Conservation (phyloP, 2,888 invertebrate species). For the Cheilosia scutellata region DNA sequence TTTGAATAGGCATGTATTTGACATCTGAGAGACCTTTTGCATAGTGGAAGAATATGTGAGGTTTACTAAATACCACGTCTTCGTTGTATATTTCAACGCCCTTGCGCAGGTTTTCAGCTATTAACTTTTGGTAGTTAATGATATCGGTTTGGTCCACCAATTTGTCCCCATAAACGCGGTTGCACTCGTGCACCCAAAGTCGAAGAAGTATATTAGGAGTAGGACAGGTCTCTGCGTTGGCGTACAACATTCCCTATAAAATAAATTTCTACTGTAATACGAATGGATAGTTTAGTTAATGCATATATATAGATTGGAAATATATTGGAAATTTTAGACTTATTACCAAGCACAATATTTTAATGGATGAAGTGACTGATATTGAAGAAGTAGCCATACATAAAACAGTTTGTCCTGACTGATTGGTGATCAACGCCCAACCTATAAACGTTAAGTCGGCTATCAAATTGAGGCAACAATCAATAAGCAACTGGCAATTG, state of each 20-base stretch:
- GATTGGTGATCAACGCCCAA: too few relatives aligned
- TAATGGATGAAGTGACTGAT: too few relatives aligned
- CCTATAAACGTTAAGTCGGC: too few relatives aligned
- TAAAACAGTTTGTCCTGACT: too few relatives aligned
- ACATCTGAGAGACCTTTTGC: constrained; percentile 95
- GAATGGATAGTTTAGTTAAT: too few relatives aligned
- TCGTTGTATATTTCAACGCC: constrained; percentile 90
- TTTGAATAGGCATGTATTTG: constrained; percentile 92
- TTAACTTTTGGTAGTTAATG: constrained; percentile 89
- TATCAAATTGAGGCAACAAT: too few relatives aligned
- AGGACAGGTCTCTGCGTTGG: constrained; percentile 90
- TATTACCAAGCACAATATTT: too few relatives aligned
- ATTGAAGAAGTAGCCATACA: too few relatives aligned
- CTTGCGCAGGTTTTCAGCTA: constrained; percentile 92
- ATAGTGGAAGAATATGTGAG: constrained; percentile 96
- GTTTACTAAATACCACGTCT: constrained; percentile 88
- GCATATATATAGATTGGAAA: too few relatives aligned
- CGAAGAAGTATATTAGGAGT: constrained; percentile 89
- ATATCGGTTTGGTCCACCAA: constrained; percentile 92
- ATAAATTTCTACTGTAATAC: neutral
- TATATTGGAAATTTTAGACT: too few relatives aligned
- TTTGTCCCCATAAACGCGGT: constrained; percentile 96
- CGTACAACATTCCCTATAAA: constrained; percentile 92
- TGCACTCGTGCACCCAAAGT: constrained; percentile 95
- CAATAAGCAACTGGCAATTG: too few relatives aligned